Evolutionary conservation across 2,113 vertebrate species (phyloP), one percentile per base, ranked within the genome.

Genomic region (Haemorhous mexicanus): DNA sequence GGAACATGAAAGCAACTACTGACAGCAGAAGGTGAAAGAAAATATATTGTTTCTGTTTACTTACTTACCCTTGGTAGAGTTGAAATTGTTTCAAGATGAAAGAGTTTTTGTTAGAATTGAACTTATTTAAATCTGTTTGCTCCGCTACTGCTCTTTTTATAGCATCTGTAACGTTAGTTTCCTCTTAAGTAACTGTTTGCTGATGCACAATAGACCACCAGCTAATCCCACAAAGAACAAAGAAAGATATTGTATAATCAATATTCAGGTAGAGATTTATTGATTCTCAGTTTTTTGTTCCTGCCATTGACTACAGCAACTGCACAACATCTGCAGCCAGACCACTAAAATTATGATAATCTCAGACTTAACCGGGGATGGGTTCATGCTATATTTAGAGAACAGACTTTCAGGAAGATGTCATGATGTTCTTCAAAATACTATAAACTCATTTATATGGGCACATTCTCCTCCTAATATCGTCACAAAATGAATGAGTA

Each of bases 61-160:
- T 92, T 96, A 90, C 11, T 92, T 96, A 90, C 11, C 27, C 75
- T 80, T 94, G 37, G 41, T 77, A 86, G 72, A 94, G 24, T 93
- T 89, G 83, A 93, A 95, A 97, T 94, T 94, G 69, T 86, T 77
- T 95, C 74, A 94, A 90, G 72, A 86, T 67, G 37, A 93, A 90
- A 83, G 59, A 77, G 21, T 35, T 94, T 95, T 93, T 93, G 39
- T 87, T 87, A 66, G 35, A 87, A 89, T 13, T 83, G 59, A 91
- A 50, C 46, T 91, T 70, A 96, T 92, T 94, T 96, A 84, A 96
- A 94, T 74, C 43, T 77, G 39, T 84, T 96, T 94, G 84, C 33
- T 89, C 39, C 83, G 35, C 49, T 93, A 56, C 39, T 94, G 50
- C 50, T 84, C 86, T 94, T 94, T 89, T 89, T 94, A 90, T 56